Base-by-base conservation (phyloP, 2,888 invertebrate species). In the Spisula solida region DNA sequence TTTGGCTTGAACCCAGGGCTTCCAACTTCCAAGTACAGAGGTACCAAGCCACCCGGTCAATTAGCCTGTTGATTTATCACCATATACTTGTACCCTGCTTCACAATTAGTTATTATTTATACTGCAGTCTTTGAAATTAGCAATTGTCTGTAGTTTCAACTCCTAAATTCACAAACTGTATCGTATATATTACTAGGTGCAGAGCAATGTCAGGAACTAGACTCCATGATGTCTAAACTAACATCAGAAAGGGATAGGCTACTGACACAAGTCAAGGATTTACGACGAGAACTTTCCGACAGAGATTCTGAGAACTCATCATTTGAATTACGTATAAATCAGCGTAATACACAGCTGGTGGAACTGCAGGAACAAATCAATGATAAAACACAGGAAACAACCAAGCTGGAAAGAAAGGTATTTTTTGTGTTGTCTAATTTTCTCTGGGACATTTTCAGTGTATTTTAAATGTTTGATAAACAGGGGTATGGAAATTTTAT, bases 321-420 rank as follows among this genome's bases (percentile, higher is more conserved):
- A 2, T 88, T 95, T 84, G 95, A 96, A 83, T 86, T 94, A 0
- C 90, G 95, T 25, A 94, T 96, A 2, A 94, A 92, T 51, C 95
- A 96, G 85, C 91, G 95, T 8, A 95, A 95, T 56, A 85, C 93
- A 25, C 96, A 95, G 86, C 92, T 95, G 47, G 93, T 94, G 14
- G 95, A 96, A 78, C 93, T 96, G 2, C 96, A 96, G 90, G 95
- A 95, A 81, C 95, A 96, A 66, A 90, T 95, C 34, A 94, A 93
- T 89, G 92, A 93, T 18, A 95, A 94, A 66, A 92, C 93, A 55
- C 88, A 92, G 18, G 93, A 94, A 20, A 92, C 95, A 41, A 92
- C 93, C 14, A 90, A 89, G 56, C 88, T 95, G 41, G 95, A 95
- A 87, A 91, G 95, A 89, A 95, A 96, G 94, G 95, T 96, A 82